These are phyloP conservation scores for Zosterops hypoxanthus DNA, from an alignment of 2,113 vertebrate genomes.

Conservation along the genomic window DNA sequence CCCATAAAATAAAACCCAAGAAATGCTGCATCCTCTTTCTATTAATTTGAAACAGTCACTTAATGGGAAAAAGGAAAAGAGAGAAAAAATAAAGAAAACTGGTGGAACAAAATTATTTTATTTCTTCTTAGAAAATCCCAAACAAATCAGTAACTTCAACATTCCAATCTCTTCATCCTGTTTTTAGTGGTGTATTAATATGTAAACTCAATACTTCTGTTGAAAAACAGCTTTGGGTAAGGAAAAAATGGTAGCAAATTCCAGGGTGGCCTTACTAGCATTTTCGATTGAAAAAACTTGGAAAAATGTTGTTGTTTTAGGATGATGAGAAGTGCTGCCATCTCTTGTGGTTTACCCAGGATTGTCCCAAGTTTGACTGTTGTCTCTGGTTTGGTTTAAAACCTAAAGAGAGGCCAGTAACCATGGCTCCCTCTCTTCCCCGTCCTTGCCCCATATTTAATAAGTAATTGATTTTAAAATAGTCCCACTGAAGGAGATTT, in stretches of 20 bases:
- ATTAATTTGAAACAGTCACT: conserved; percentile 66
- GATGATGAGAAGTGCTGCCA: conserved; percentile 56
- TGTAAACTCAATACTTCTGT: conserved; percentile 62
- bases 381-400: conserved; percentile 55
- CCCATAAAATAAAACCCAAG: conserved; percentile 60
- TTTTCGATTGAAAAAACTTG: conserved; percentile 61
- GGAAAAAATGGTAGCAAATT: conserved; percentile 67
- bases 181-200: conserved; percentile 65
- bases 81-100: background rate
- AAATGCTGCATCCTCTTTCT: conserved; percentile 64
- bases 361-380: conserved; percentile 52
- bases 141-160: conserved; percentile 50
- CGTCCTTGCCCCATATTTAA: background rate
- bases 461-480: background rate
- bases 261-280: conserved; percentile 62
- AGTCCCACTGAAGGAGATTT: background rate
- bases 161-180: conserved; percentile 57
- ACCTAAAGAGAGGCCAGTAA: conserved; percentile 10
- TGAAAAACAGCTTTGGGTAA: conserved; percentile 64
- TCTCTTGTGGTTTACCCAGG: conserved; percentile 61
- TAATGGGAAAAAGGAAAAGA: conserved; percentile 30
- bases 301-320: conserved; percentile 60
- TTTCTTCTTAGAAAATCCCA: conserved; percentile 62
- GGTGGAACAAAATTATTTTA: conserved; percentile 16
- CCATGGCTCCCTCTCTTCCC: background rate